Conservation (phyloP, 2,797 vertebrate species). For the Thamnophis elegans region DNA sequence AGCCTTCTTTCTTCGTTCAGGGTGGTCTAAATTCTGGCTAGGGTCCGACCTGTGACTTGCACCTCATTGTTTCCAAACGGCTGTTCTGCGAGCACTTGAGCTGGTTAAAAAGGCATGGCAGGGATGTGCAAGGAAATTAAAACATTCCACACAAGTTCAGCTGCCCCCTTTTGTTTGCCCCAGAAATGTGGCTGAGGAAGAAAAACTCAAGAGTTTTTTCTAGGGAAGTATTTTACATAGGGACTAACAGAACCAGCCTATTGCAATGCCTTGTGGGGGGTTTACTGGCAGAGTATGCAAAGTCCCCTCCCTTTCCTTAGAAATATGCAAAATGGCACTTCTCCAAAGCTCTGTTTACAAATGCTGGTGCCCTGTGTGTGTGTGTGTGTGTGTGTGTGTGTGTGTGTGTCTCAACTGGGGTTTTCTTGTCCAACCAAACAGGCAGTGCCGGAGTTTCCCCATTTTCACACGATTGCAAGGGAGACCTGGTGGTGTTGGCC, state of each 20-base stretch:
- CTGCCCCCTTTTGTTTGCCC: background rate
- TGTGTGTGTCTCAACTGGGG: background rate
- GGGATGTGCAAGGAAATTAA: background rate
- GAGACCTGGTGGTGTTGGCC: background rate
- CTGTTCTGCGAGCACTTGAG: background rate
- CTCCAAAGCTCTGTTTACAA: background rate
- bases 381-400: too few relatives aligned
- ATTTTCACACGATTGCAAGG: background rate
- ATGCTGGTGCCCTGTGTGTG: background rate
- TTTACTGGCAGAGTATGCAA: background rate
- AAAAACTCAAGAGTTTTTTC: too few relatives aligned
- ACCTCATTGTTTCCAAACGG: background rate
- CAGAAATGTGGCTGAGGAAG: background rate
- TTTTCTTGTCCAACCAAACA: constrained; percentile 1
- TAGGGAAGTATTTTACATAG: background rate
- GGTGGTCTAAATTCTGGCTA: too few relatives aligned
- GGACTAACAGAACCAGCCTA: background rate
- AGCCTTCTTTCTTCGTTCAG: background rate
- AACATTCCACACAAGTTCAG: background rate
- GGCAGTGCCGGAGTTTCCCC: background rate
- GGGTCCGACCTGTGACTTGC: background rate
- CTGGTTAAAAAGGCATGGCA: background rate
- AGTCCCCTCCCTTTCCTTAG: constrained; percentile 27
- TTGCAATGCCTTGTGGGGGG: background rate
- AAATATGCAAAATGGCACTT: constrained; percentile 34